These are phyloP conservation scores for Telmatochromis bifrenatus DNA, from an alignment of 2,113 vertebrate genomes.

Conservation along the genomic window DNA sequence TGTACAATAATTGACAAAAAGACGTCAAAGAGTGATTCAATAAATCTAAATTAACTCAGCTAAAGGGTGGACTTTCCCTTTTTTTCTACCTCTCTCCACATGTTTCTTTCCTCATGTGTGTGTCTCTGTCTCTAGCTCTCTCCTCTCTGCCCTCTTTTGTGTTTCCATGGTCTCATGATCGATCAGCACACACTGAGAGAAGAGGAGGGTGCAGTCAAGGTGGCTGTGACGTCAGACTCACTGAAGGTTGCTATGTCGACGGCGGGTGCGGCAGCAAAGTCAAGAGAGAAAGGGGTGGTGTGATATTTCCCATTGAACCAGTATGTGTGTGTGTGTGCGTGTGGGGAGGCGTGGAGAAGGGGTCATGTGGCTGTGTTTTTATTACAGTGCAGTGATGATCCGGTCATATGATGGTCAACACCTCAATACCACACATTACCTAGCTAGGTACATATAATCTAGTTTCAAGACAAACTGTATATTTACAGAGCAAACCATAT, in stretches of 20 bases:
- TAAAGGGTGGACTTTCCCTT: not conserved
- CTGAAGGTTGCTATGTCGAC: not conserved
- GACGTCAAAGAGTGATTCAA: conserved; percentile 6
- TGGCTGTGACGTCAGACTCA: not conserved
- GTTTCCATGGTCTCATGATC: conserved; percentile 41
- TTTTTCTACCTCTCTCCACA: not conserved
- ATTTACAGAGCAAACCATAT: not conserved
- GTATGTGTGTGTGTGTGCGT: not conserved
- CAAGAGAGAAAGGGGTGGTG: conserved; percentile 13
- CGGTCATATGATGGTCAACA: conserved; percentile 38
- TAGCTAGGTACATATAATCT: not conserved
- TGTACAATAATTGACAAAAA: conserved; percentile 1
- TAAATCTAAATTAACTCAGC: conserved; percentile 3
- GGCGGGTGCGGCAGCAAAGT: conserved; percentile 1
- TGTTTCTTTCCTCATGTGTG: not conserved
- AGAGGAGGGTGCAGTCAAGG: not conserved
- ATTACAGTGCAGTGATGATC: conserved; percentile 15
- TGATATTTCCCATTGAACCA: not conserved
- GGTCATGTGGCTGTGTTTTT: not conserved
- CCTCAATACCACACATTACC: conserved; percentile 15
- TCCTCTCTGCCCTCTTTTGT: not conserved
- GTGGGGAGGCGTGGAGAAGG: not conserved
- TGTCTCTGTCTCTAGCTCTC: not conserved
- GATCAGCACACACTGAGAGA: not conserved
- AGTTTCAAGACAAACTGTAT: not conserved